These are phyloP conservation scores for Priocnemis perturbator DNA, from an alignment of 2,888 invertebrate genomes.

Conservation along the genomic window DNA sequence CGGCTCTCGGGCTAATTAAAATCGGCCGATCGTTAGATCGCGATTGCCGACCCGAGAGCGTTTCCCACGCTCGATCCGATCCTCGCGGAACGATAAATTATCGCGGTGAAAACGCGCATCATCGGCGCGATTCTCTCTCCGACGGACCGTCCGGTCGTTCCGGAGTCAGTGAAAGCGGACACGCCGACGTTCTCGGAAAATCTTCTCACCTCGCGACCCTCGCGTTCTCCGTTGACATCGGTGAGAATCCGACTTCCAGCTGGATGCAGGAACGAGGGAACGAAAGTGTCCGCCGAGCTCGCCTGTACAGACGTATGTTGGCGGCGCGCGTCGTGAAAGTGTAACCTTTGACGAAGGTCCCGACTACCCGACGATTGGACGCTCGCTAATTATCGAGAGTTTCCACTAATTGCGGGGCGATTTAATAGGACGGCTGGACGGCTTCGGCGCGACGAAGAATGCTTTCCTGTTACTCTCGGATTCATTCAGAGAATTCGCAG, in stretches of 20 bases:
- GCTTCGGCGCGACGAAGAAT: too few species aligned
- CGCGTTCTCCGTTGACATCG: neutral
- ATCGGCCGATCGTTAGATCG: too few species aligned
- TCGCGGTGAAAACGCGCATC: slow-evolving; percentile 32
- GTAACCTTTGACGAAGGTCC: neutral
- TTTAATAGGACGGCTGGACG: too few species aligned
- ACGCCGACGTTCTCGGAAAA: slow-evolving; percentile 19
- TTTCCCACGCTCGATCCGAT: slow-evolving; percentile 16
- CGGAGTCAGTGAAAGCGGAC: slow-evolving; percentile 56
- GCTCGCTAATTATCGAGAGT: too few species aligned
- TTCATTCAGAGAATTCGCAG: too few species aligned
- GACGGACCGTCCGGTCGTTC: slow-evolving; percentile 29
- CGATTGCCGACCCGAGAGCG: slow-evolving; percentile 7
- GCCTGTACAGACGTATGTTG: neutral
- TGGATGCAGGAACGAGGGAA: neutral
- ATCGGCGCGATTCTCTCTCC: slow-evolving; percentile 38
- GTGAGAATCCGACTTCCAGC: neutral
- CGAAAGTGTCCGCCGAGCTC: neutral
- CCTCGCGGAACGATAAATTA: slow-evolving; percentile 23
- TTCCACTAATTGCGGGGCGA: too few species aligned
- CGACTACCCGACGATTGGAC: neutral
- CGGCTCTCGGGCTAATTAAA: too few species aligned
- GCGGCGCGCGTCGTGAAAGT: neutral
- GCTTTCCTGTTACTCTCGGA: too few species aligned
- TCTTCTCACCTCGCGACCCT: slow-evolving; percentile 52